Base-by-base conservation (phyloP, 92 coral and sea anemone species). In the Isaurus tuberculatus region DNA sequence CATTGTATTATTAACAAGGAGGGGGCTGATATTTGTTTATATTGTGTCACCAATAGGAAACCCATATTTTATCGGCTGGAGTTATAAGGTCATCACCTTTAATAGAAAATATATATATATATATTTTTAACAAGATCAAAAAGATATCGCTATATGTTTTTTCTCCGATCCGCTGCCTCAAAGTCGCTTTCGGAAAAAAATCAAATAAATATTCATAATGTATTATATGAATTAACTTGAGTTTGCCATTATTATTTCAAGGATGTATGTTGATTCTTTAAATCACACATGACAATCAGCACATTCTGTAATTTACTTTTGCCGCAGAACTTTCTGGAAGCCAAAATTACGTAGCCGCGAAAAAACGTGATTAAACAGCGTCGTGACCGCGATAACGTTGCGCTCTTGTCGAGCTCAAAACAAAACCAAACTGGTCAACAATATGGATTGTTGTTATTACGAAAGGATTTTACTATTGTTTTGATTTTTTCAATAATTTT, bases 71-170 rank as follows among this genome's bases (percentile, higher is more conserved):
- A 22, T 48, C 13, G 46, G 36, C 3, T 77, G 22, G 10, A 36
- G 53, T 14, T 2, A 33, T 26, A 60, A 77, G 82, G 82, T 77
- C 82, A 77, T 60, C 82, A 27, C 49, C 82, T 40, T 61, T 77
- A 32, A 30, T 58, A 33, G 65, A 9, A 0, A 34, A 19, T 29
- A 57, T 63, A 42, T 44, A 37, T 34, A n/a, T n/a, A n/a, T 77
- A 58, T 58, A 32, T 60, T 60, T 32, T 32, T 46, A 73, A 9
- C 64, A 73, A 73, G 22, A 46, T 20, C 22, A 49, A 49, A 49
- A 55, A n/a, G 63, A n/a, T 55, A n/a, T 55, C 8, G 63, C 63
- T 55, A 26, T 63, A 14, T 26, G 15, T 17, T 26, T 26, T 26
- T 63, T 13, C 27, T 57, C n/a, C n/a, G n/a, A n/a, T 40, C 46